Base-by-base conservation (phyloP, 1,140 invertebrate genomes). In the Diuraphis noxia region DNA sequence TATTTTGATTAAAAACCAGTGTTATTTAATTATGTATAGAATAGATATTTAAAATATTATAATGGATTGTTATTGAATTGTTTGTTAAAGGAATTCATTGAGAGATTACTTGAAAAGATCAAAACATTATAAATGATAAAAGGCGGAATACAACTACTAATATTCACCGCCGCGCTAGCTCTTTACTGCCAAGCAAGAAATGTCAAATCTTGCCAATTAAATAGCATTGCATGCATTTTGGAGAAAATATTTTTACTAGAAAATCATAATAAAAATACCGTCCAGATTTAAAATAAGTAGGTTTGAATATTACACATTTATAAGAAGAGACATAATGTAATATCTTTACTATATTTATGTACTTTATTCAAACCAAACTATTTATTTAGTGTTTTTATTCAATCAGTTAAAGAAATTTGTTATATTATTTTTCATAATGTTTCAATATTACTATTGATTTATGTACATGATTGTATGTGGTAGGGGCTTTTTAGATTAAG, bases 51-150 rank as follows among this genome's bases (percentile, higher is more conserved):
- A 81, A 81, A 38, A 9, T 21, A 23, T 40, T 38, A 21, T 23
- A 82, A 82, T 82, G 23, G 19, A 40, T 82, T 30, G 0, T 84
- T 84, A 40, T 43, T 46, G 8, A 36, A 25, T 81, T 49, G 6
- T 77, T 91, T 91, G 38, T 91, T 91, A n/a, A 36, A 91, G 89
- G 77, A 79, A 79, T 91, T 91, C 25, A 91, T 91, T 52, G 77
- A 91, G 2, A 91, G 43, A 79, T 82, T 91, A 49, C 77, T 91
- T 34, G 89, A 91, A 25, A 91, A 91, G 43, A 91, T 91, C 21
- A 91, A 91, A 41, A 91, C 89, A 49, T 81, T 91, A 19, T 91
- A 91, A 17, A 25, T 90, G 9, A 81, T 49, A 13, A 81, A 6
- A 36, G 72, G 41, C 72, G 43, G 43, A 89, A 77, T 77, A 34